These are phyloP conservation scores for Drosophila lowei DNA, from an alignment of 1,140 invertebrate species.

Conservation along the genomic window DNA sequence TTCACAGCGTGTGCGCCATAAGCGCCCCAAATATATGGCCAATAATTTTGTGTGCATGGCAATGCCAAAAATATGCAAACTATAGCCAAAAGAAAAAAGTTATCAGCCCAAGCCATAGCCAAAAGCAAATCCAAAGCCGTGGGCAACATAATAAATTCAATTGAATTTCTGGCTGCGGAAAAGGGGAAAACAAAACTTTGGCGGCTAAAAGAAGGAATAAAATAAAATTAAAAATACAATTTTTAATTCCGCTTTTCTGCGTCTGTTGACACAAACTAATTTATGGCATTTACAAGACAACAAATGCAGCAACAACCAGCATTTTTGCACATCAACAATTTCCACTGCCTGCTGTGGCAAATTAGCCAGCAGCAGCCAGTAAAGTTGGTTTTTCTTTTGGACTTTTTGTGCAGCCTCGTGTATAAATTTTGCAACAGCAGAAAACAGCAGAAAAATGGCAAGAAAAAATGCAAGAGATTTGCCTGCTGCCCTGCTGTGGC, in stretches of 20 bases:
- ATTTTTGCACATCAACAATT: slow-evolving; percentile 80
- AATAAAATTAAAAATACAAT: slow-evolving; percentile 39
- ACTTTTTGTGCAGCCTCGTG: slow-evolving; percentile 52
- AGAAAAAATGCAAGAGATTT: slow-evolving; percentile 67
- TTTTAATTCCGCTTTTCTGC: slow-evolving; percentile 67
- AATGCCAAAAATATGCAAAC: slow-evolving; percentile 63
- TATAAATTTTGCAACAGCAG: slow-evolving; percentile 74
- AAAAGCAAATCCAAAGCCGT: slow-evolving; percentile 24
- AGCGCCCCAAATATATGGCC: slow-evolving; percentile 54
- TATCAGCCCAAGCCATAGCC: slow-evolving; percentile 28
- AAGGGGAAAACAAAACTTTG: slow-evolving; percentile 36
- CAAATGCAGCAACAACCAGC: slow-evolving; percentile 50
- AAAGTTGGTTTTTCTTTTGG: slow-evolving; percentile 49
- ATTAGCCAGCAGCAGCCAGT: slow-evolving; percentile 68
- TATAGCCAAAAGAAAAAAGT: slow-evolving; percentile 30
- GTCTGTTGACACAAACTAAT: slow-evolving; percentile 76
- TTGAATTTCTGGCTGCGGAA: slow-evolving; percentile 33
- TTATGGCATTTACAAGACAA: slow-evolving; percentile 78
- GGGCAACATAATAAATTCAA: slow-evolving; percentile 70
- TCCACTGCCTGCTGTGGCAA: slow-evolving; percentile 74
- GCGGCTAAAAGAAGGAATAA: slow-evolving; percentile 28
- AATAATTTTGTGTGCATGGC: slow-evolving; percentile 68
- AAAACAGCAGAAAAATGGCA: slow-evolving; percentile 34
- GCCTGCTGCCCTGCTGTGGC: slow-evolving; percentile 42
- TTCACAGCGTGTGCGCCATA: slow-evolving; percentile 53